Evolutionary conservation across 2,888 invertebrate species (phyloP), one percentile per base, ranked within the genome.

Genomic region (Ctena decussata): DNA sequence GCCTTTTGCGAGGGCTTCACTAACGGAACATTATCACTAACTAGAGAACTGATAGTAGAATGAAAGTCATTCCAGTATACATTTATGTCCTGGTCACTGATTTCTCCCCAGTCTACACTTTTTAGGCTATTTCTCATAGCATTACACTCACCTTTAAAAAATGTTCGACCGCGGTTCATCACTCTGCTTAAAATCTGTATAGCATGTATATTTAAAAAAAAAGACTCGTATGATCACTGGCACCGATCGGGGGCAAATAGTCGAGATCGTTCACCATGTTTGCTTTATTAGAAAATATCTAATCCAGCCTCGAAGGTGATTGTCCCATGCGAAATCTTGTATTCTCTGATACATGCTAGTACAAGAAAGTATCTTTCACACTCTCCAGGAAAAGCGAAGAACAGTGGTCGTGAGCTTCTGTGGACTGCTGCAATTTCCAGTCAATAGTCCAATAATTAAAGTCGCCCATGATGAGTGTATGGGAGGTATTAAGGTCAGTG

Each of bases 221-320:
- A 1, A 71, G 21, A 71, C 71, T 37, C 21, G 71, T 35, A 24
- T 71, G 71, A 37, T 71, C 71, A 71, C 71, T 71, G 24, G 71
- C 71, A 71, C 71, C 71, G 2, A 37, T 11, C 12, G 71, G 71
- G 37, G 18, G 37, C 71, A 71, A 35, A 21, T 37, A 32, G 11
- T 71, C 71, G 12, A 71, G 71, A 71, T 71, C 37, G 24, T 12
- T 71, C 3, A 71, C 37, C 71, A 71, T 71, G 24, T 39, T 21
- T 6, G 3, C 15, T 37, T 37, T 21, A 57, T 57, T 57, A 6
- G 57, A 12, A 57, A 57, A 57, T 57, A 57, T 12, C 21, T 12
- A 57, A 57, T 57, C n/a, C 21, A 57, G 57, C 57, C 57, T 5
- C 57, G 57, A 6, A 57, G n/a, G 21, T 57, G 57, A 57, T 57